Percentiles rank a stretch among this genome's conserved stretches.
phyloP scores from a whole-genome alignment of 2,797 vertebrate genomes.

The Taenioides sp. region DNA sequence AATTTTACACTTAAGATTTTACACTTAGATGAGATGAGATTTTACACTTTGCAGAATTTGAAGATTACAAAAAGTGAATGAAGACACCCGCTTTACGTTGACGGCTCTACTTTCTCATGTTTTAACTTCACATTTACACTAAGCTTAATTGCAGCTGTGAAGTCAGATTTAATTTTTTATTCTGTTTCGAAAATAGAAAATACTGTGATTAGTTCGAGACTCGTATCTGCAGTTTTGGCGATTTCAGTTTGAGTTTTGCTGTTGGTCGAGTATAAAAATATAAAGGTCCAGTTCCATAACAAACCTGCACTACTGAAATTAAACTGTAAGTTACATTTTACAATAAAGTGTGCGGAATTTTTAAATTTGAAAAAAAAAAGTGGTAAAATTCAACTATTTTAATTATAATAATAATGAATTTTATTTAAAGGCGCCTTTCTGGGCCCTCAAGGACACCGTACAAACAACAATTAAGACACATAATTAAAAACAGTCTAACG shows the following conservation, averaged over 20 bases:
- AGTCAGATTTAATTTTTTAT: not conserved
- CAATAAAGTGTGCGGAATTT: not conserved
- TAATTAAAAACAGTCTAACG: too few relatives aligned
- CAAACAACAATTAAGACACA: too few relatives aligned
- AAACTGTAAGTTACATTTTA: not conserved
- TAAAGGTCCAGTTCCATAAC: not conserved
- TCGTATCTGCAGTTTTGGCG: not conserved
- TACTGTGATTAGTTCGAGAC: not conserved
- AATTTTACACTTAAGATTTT: too few relatives aligned
- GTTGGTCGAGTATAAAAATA: not conserved
- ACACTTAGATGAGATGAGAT: too few relatives aligned
- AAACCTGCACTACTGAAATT: not conserved
- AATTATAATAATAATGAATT: too few relatives aligned
- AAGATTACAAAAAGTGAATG: too few relatives aligned
- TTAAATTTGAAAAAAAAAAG: not conserved
- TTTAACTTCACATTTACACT: constrained; percentile 9
- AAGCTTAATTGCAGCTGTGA: not conserved
- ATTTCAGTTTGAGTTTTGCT: not conserved
- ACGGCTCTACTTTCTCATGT: not conserved
- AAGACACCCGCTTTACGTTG: constrained; percentile 11
- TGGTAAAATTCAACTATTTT: too few relatives aligned
- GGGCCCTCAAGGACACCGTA: too few relatives aligned
- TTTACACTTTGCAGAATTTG: too few relatives aligned
- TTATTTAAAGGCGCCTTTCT: too few relatives aligned
- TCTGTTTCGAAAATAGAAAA: not conserved